Evolutionary conservation across 2,888 invertebrate species (phyloP).

Genomic region (Phortica magna): DNA sequence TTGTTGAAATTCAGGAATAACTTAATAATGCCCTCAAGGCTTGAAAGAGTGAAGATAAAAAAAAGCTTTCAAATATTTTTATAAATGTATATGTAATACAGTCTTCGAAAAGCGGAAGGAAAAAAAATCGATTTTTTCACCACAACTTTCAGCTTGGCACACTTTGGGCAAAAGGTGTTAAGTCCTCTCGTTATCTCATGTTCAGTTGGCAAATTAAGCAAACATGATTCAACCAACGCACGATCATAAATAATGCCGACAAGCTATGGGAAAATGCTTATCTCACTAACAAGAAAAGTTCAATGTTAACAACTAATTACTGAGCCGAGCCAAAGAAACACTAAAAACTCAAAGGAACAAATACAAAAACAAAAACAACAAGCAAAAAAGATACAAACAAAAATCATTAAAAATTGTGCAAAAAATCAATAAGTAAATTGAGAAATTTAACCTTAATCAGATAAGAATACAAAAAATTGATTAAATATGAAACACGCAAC

Average conservation of each 20-base stretch:
- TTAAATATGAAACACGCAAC: slow-evolving; percentile 73
- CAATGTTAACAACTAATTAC: slow-evolving; percentile 63
- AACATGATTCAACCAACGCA: background rate
- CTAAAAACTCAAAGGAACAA: background rate
- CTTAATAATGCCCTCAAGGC: no score
- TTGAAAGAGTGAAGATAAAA: no score
- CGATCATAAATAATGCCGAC: background rate
- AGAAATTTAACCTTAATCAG: slow-evolving; percentile 71
- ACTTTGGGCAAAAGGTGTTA: background rate
- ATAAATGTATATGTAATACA: no score
- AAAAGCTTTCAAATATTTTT: no score
- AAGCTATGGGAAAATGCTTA: slow-evolving; percentile 10
- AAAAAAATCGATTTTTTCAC: no score
- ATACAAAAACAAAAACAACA: slow-evolving; percentile 16
- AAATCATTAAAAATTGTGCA: slow-evolving; percentile 25
- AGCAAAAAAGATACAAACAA: slow-evolving; percentile 19
- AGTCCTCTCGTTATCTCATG: background rate
- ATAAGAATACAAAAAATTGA: slow-evolving; percentile 67
- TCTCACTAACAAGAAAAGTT: slow-evolving; percentile 53
- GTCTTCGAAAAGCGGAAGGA: no score
- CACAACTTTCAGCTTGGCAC: no score
- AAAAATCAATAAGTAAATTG: slow-evolving; percentile 63
- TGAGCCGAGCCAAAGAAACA: background rate
- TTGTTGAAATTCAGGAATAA: no score
- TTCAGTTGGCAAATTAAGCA: background rate